These are phyloP conservation scores for Galeopterus variegatus DNA, from an alignment of 2,113 vertebrate genomes.

Conservation along the genomic window DNA sequence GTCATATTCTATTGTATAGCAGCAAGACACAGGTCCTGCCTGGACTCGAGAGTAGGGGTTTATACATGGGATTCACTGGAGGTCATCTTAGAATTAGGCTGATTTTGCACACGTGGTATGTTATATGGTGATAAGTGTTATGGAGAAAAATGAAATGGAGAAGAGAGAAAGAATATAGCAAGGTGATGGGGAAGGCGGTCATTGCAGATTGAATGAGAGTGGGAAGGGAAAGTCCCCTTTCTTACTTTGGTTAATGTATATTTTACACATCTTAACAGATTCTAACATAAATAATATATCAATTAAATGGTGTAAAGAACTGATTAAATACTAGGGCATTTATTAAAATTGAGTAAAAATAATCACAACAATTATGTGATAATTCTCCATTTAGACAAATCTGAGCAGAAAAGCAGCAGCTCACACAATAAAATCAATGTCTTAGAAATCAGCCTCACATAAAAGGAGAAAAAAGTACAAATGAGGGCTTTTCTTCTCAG, in stretches of 20 bases:
- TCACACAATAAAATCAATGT: slow-evolving; percentile 50
- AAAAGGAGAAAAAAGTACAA: slow-evolving; percentile 66
- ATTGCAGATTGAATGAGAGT: neutral
- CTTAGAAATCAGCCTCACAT: slow-evolving; percentile 51
- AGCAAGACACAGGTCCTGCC: neutral
- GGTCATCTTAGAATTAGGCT: neutral
- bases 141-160: neutral
- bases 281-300: neutral
- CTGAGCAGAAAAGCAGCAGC: slow-evolving; percentile 36
- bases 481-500: slow-evolving; percentile 52
- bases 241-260: neutral
- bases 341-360: slow-evolving; percentile 52
- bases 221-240: neutral
- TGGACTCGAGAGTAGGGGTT: neutral
- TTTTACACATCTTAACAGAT: neutral
- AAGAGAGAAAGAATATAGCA: no score
- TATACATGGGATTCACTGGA: neutral
- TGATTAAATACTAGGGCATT: neutral
- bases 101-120: neutral
- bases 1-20: neutral
- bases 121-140: neutral
- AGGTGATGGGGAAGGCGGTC: rapidly evolving
- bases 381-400: slow-evolving; percentile 34
- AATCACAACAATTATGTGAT: neutral
- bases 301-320: neutral